These are phyloP conservation scores for Junonia oenone DNA, from an alignment of 2,888 invertebrate species.

Conservation along the genomic window DNA sequence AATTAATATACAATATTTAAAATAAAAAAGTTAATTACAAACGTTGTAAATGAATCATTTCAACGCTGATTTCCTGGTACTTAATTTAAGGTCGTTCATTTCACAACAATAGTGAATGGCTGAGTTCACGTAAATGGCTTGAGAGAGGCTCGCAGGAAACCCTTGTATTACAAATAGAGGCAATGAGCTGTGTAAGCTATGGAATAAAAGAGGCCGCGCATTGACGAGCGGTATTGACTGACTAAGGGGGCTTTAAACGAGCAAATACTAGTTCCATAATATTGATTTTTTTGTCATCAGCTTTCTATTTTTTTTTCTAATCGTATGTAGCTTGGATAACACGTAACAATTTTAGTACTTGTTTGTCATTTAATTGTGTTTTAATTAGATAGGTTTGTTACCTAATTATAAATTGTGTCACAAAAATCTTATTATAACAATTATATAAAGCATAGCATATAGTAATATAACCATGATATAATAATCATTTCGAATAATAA, in stretches of 20 bases:
- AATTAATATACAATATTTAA: too few relatives aligned
- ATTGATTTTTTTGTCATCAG: neutral
- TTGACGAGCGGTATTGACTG: constrained; percentile 7
- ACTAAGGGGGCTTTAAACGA: constrained; percentile 6
- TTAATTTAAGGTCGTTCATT: constrained; percentile 44
- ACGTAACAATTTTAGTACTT: too few relatives aligned
- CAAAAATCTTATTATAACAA: too few relatives aligned
- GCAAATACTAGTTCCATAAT: neutral
- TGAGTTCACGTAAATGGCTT: constrained; percentile 45
- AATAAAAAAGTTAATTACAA: neutral
- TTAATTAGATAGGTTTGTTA: too few relatives aligned
- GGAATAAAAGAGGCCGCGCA: constrained; percentile 28
- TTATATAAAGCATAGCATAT: too few relatives aligned
- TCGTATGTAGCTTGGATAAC: too few relatives aligned
- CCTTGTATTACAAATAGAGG: constrained; percentile 45
- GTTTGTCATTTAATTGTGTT: too few relatives aligned
- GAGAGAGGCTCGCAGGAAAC: constrained; percentile 40
- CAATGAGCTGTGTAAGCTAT: constrained; percentile 36
- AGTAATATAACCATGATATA: too few relatives aligned
- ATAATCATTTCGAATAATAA: too few relatives aligned
- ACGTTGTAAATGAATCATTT: constrained; percentile 19
- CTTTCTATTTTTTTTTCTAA: too few relatives aligned
- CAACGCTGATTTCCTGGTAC: constrained; percentile 31
- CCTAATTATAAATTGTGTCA: too few relatives aligned
- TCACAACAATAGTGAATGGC: constrained; percentile 43